Evolutionary conservation across 35 echinoderm and acorn worm species (phyloP), one percentile per base, ranked within the genome.

Genomic region (Ophioderma brevispina): DNA sequence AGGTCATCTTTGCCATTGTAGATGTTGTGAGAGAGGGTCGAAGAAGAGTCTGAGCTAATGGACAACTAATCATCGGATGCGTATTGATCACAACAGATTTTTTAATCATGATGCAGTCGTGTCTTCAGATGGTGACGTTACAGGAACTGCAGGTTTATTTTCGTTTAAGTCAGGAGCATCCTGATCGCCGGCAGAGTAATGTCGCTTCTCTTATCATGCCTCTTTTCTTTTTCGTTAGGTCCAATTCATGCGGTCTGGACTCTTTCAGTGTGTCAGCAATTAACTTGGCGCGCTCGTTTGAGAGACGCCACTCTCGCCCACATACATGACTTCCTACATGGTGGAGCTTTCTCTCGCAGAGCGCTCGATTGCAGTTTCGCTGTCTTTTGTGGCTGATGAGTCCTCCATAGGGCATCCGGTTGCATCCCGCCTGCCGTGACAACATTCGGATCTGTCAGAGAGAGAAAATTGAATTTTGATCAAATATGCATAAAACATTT

Each of bases 311-410:
- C 85, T 18, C 88, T 39, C 91, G 87, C 2, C 97, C 97, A 40
- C 93, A 95, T 99, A 99, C 38, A 99, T 31, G 3, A 99, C 97
- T 38, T 99, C 97, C 78, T 91, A 99, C 84, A 93, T 99, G 31
- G 91, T 95, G 75, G 90, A 78, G 77, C 90, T 95, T 94, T 92
- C 32, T 93, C 91, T n/a, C 81, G 91, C n/a, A 96, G 49, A 37
- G n/a, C 85, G 88, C 30, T 96, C 90, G 25, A 96, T 81, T 32
- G 87, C 91, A 38, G 78, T 86, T 30, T 80, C 41, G 39, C 79
- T 80, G 23, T 77, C 78, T 32, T 80, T 76, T 63, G 35, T 80
- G 33, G 31, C 83, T 76, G 33, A 76, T 63, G 33, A 39, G 35
- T 76, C 55, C 32, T 78, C 70, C 19, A 81, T 92, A 88, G 81